phyloP scores from a whole-genome alignment of 2,888 invertebrate species.

The Stenchaetothrips biformis region DNA sequence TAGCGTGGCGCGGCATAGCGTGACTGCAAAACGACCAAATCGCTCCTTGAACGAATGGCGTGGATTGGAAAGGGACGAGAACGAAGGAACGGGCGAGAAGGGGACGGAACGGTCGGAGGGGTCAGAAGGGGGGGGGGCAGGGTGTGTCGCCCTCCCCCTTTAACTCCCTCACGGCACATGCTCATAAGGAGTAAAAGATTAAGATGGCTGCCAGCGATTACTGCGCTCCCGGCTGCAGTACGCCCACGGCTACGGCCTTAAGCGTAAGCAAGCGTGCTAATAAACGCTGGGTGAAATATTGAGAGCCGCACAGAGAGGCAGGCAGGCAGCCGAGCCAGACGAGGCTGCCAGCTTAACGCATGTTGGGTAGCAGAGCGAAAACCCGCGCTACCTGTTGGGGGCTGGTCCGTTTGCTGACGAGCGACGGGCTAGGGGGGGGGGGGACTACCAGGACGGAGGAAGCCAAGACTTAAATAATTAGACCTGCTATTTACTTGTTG shows the following conservation, averaged over 20 bases:
- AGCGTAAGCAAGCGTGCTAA: slow-evolving; percentile 19
- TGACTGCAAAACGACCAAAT: slow-evolving; percentile 21
- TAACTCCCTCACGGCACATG: neutral
- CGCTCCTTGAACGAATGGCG: slow-evolving; percentile 17
- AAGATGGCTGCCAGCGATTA: slow-evolving; percentile 8
- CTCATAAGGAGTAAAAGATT: slow-evolving; percentile 23
- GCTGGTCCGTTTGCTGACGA: too few relatives aligned
- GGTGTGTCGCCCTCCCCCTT: neutral
- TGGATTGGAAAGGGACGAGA: neutral
- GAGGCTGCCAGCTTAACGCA: neutral
- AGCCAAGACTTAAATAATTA: slow-evolving; percentile 10
- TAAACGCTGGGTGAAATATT: slow-evolving; percentile 16
- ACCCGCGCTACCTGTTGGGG: too few relatives aligned
- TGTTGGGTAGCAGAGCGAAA: neutral
- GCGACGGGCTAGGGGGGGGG: neutral
- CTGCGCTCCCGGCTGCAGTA: neutral
- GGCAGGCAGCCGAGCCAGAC: too few relatives aligned
- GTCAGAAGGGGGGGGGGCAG: neutral
- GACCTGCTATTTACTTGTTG: neutral
- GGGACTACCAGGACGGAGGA: neutral
- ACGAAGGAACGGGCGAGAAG: neutral
- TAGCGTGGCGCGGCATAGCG: neutral
- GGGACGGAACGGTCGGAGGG: neutral
- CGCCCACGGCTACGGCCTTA: neutral
- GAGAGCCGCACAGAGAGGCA: neutral